Base-by-base conservation (phyloP, 2,888 invertebrate genomes). In the Galerucella nymphaeae region DNA sequence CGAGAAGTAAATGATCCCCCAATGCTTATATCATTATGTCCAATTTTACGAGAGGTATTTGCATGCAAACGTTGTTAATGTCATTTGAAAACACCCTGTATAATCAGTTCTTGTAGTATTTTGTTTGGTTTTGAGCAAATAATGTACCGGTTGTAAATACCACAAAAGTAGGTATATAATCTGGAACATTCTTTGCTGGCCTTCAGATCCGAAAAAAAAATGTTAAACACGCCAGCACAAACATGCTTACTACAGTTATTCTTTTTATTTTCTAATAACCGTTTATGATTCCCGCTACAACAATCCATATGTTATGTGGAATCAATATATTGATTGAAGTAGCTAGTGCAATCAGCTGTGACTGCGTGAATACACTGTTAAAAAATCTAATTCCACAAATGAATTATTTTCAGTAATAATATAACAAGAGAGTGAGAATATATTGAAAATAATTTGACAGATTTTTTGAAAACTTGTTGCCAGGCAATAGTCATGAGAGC, bases 291-390 rank as follows among this genome's bases (percentile, higher is more conserved):
- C n/a, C 38, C 38, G 41, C 38, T 16, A 61, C n/a, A 30, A 38
- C n/a, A 16, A 16, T 61, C 61, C 41, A 38, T 61, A 61, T 61
- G 61, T 61, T 61, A 38, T 0, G 9, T 30, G 30, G 61, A 61
- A 61, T 61, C 30, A 38, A 61, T 61, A 61, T 38, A 61, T 61
- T 61, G 61, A 61, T 61, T 41, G 61, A 61, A 61, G 30, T 61
- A 6, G 1, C 41, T 16, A 41, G 61, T 41, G 61, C 16, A 61
- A 10, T 61, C 13, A 57, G 6, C 10, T 20, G 5, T 57, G 18
- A 20, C 57, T 10, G n/a, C 50, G 6, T 20, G 9, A 11, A 18
- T 57, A 57, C 57, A 57, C 57, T 57, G 57, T 57, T 57, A 23
- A 57, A 57, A 18, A 20, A 9, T 57, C 8, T 14, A 16, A n/a